phyloP scores from a whole-genome alignment of 2,797 vertebrate genomes.

The Myotis vivesi region DNA sequence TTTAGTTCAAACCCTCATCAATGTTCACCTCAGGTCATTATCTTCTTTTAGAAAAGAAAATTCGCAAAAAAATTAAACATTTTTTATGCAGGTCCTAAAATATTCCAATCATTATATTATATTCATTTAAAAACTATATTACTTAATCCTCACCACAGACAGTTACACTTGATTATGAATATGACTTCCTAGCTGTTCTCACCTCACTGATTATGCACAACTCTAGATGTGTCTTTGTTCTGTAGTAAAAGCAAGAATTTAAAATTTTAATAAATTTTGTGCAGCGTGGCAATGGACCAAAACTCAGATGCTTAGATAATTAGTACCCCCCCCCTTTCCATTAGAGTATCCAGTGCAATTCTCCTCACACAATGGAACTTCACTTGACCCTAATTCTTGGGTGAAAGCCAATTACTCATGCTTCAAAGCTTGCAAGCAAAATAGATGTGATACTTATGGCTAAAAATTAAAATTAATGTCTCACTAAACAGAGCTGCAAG shows the following conservation, averaged over 20 bases:
- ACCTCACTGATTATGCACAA: neutral
- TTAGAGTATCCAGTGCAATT: neutral
- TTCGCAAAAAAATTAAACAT: neutral
- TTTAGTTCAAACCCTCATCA: neutral
- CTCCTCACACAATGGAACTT: slow-evolving; percentile 24
- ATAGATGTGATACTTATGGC: slow-evolving; percentile 11
- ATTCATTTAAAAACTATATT: neutral
- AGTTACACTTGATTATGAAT: neutral
- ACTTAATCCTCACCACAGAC: neutral
- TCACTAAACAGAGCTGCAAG: slow-evolving; percentile 6
- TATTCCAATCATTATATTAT: neutral
- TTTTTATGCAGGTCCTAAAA: neutral
- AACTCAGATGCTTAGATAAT: slow-evolving; percentile 34
- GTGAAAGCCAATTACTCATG: slow-evolving; percentile 39
- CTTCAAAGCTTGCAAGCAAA: neutral
- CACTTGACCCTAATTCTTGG: slow-evolving; percentile 35
- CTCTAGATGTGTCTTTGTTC: neutral
- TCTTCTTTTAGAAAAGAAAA: neutral
- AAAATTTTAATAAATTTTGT: slow-evolving; percentile 43
- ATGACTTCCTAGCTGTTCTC: neutral
- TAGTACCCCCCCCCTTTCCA: neutral
- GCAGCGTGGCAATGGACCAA: neutral
- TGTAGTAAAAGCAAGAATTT: slow-evolving; percentile 37
- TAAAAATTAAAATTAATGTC: slow-evolving; percentile 52
- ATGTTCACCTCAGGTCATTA: neutral